A percentile compares a stretch with the other conserved stretches of the same genome.
Evolutionary conservation across 2,113 vertebrate genomes (phyloP).

Genomic region (Haemorhous mexicanus): DNA sequence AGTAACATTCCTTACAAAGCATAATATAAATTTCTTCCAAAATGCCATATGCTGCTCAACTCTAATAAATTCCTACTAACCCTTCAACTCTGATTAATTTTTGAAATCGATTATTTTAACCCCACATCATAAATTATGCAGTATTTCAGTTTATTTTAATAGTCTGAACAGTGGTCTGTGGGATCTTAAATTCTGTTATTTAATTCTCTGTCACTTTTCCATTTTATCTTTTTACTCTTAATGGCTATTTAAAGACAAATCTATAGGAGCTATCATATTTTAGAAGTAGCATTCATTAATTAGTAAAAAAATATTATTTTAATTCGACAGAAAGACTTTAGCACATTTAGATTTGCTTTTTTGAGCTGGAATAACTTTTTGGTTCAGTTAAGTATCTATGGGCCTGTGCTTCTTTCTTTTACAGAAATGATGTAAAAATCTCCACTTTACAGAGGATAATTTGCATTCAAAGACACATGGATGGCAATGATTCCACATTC

Average conservation of each 20-base stretch:
- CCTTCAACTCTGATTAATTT: conserved; percentile 16
- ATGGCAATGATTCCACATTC: not conserved
- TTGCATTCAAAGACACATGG: not conserved
- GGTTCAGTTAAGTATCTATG: not conserved
- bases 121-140: conserved; percentile 12
- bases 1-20: not conserved
- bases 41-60: not conserved
- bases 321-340: not conserved
- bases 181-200: not conserved
- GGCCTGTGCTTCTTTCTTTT: not conserved
- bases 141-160: conserved; percentile 17
- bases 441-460: not conserved
- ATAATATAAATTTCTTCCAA: conserved; percentile 12
- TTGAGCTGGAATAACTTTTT: not conserved
- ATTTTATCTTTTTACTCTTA: conserved; percentile 16
- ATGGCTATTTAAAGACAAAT: conserved; percentile 10
- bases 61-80: conserved; percentile 3
- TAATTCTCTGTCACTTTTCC: not conserved
- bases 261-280: not conserved
- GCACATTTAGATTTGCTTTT: not conserved
- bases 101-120: conserved; percentile 31
- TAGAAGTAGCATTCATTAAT: not conserved
- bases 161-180: not conserved
- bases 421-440: not conserved
- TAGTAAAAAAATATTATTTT: not conserved